Percentiles rank a stretch among this genome's conserved stretches.
Evolutionary conservation across 2,888 invertebrate species (phyloP).

Genomic region (Drosophila koepferae): DNA sequence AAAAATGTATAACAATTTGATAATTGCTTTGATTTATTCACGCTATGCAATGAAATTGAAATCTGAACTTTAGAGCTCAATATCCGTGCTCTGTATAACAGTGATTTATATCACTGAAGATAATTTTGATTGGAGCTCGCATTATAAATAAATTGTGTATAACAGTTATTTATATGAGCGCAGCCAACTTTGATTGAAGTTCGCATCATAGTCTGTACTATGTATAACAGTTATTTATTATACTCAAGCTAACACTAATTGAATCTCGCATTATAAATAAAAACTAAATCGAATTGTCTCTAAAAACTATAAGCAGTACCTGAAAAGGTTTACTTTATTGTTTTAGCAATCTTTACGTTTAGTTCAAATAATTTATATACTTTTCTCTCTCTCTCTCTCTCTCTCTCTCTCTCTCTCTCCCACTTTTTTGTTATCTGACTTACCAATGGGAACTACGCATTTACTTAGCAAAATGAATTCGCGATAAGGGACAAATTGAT

Average conservation of each 20-base stretch:
- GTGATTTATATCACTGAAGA: neutral
- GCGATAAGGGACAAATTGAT: conserved; percentile 58
- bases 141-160: neutral
- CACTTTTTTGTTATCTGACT: conserved; percentile 16
- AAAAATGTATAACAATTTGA: no score
- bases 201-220: neutral
- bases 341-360: neutral
- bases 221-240: conserved; percentile 1
- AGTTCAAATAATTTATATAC: conserved; percentile 1
- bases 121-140: neutral
- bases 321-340: neutral
- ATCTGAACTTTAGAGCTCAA: neutral
- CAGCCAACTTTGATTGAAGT: neutral
- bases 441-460: conserved; percentile 38
- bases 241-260: neutral
- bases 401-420: no score
- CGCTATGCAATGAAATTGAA: no score
- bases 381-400: neutral
- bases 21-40: neutral
- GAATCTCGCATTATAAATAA: neutral
- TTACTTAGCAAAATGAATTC: conserved; percentile 59
- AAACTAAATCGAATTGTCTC: neutral
- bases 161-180: neutral
- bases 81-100: neutral
- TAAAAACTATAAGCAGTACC: neutral